A percentile compares a stretch with the other conserved stretches of the same genome.
Conservation (phyloP, 2,888 invertebrate genomes). For the Polia nebulosa region DNA sequence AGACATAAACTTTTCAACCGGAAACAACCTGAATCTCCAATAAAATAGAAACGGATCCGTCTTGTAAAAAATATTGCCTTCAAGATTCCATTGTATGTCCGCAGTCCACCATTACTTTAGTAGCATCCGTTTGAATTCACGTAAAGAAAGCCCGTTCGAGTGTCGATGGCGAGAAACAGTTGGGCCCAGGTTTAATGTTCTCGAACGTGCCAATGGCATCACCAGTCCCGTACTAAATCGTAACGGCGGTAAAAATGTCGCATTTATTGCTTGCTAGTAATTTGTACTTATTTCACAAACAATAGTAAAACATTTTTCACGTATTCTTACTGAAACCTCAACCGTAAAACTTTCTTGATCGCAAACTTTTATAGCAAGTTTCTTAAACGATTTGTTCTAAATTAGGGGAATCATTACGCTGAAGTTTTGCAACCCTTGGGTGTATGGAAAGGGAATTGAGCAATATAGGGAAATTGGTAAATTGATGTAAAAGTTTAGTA, state of each 20-base stretch:
- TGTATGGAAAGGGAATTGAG: slow-evolving; percentile 50
- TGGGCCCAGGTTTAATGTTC: slow-evolving; percentile 77
- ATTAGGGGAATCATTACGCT: slow-evolving; percentile 35
- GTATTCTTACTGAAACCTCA: slow-evolving; percentile 58
- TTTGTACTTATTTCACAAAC: slow-evolving; percentile 70
- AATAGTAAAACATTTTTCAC: slow-evolving; percentile 65
- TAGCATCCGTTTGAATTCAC: slow-evolving; percentile 65
- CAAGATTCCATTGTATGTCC: slow-evolving; percentile 51
- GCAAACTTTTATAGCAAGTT: slow-evolving; percentile 57
- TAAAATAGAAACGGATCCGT: slow-evolving; percentile 59
- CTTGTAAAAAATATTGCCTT: slow-evolving; percentile 61
- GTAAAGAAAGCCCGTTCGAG: slow-evolving; percentile 63
- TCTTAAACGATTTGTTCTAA: slow-evolving; percentile 49
- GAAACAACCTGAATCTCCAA: slow-evolving; percentile 49
- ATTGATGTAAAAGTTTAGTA: slow-evolving; percentile 72
- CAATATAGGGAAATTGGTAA: slow-evolving; percentile 69
- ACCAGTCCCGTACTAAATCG: slow-evolving; percentile 64
- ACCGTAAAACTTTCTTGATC: slow-evolving; percentile 51
- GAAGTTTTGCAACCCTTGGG: slow-evolving; percentile 27
- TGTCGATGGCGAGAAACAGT: slow-evolving; percentile 72
- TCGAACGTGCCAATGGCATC: slow-evolving; percentile 76
- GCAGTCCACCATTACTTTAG: slow-evolving; percentile 71
- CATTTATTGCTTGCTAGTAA: slow-evolving; percentile 67
- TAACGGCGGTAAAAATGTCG: slow-evolving; percentile 64
- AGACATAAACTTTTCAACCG: slow-evolving; percentile 34